Evolutionary conservation across 2,113 vertebrate species (phyloP).

Genomic region (Alethe castanea): DNA sequence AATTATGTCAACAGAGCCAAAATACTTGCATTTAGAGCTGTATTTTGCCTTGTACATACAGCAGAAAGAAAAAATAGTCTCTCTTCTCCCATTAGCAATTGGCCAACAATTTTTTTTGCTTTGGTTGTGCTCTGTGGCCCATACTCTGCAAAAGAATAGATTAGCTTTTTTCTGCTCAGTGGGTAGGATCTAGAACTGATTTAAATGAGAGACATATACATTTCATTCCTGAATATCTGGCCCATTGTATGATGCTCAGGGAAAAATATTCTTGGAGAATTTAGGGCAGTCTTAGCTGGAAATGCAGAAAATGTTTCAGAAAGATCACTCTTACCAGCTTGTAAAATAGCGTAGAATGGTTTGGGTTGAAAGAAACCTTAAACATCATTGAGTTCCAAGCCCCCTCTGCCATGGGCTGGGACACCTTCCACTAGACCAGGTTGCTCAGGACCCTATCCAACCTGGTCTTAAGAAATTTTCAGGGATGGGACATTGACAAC

Average conservation of each 20-base stretch:
- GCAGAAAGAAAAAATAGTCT: background rate
- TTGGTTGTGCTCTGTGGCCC: background rate
- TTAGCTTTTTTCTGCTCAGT: background rate
- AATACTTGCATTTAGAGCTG: background rate
- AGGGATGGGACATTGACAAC: background rate
- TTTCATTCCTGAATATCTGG: background rate
- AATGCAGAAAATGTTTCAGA: background rate
- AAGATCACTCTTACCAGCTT: background rate
- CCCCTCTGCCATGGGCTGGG: accelerated
- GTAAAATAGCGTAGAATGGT: background rate
- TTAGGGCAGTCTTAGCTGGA: background rate
- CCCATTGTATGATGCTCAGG: background rate
- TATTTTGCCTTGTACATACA: background rate
- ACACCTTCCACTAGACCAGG: background rate
- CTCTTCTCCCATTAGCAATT: background rate
- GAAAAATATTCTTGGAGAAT: background rate
- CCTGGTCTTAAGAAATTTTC: background rate
- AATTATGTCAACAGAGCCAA: background rate
- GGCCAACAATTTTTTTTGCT: background rate
- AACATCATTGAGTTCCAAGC: background rate
- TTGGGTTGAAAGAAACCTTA: background rate
- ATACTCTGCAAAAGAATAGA: background rate
- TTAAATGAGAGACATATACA: background rate
- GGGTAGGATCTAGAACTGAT: background rate
- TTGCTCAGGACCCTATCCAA: background rate